These are phyloP conservation scores for Andricus quercusramuli DNA, from an alignment of 2,888 invertebrate species.

Conservation along the genomic window DNA sequence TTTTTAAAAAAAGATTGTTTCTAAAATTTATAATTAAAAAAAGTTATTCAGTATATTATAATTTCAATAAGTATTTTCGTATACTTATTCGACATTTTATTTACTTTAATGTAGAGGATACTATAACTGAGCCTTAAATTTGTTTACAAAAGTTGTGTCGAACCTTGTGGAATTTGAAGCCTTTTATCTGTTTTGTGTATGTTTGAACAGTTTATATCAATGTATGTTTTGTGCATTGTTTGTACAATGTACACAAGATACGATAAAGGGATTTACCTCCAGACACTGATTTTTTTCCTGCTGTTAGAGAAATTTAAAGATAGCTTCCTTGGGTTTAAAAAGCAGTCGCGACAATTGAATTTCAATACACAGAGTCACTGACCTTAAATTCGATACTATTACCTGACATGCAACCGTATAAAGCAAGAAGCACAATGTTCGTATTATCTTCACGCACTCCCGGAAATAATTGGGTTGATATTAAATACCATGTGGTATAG, in stretches of 20 bases:
- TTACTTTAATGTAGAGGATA: neutral
- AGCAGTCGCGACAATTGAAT: neutral
- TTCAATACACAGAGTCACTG: conserved; percentile 4
- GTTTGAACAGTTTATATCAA: neutral
- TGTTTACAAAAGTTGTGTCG: too few species aligned
- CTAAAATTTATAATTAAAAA: too few species aligned
- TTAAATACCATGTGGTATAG: too few species aligned
- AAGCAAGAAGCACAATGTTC: neutral
- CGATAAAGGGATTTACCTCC: neutral
- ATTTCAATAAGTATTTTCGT: neutral
- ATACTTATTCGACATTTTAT: neutral
- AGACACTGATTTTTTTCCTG: neutral
- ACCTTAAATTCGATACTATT: conserved; percentile 24
- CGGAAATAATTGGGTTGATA: neutral
- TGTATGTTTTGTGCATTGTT: too few species aligned
- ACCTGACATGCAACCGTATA: conserved; percentile 7
- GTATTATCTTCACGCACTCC: conserved; percentile 20
- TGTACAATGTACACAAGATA: neutral
- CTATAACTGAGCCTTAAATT: too few species aligned
- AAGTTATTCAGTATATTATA: too few species aligned
- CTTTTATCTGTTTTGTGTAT: neutral
- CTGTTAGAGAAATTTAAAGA: too few species aligned
- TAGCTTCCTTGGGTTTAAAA: too few species aligned
- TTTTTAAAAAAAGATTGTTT: too few species aligned
- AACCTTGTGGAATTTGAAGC: neutral